phyloP scores from a whole-genome alignment of 2,797 vertebrate species.

The Pipistrellus pygmaeus region DNA sequence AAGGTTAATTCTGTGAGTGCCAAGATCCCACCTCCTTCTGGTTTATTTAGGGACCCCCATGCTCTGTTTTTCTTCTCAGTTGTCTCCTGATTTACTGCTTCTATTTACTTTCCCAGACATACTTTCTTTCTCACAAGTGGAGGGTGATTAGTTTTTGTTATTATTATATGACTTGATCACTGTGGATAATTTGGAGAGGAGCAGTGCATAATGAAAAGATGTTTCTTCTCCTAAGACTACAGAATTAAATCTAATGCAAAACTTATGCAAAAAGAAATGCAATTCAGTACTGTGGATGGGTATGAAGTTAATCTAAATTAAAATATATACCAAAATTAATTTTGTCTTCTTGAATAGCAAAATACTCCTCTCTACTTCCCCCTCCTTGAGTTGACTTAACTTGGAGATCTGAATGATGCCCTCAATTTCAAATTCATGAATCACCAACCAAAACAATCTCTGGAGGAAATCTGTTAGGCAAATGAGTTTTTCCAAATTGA shows the following conservation, averaged over 20 bases:
- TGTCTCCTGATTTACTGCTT: slow-evolving; percentile 80
- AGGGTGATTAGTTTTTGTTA: slow-evolving; percentile 79
- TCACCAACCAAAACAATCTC: slow-evolving; percentile 9
- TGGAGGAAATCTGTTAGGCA: slow-evolving; percentile 53
- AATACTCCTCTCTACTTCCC: slow-evolving; percentile 27
- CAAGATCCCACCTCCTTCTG: slow-evolving; percentile 36
- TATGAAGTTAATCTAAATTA: slow-evolving; percentile 75
- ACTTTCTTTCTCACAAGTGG: slow-evolving; percentile 73
- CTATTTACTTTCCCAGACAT: slow-evolving; percentile 76
- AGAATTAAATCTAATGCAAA: slow-evolving; percentile 72
- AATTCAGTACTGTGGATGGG: neutral
- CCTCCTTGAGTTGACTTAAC: neutral
- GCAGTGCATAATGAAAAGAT: slow-evolving; percentile 48
- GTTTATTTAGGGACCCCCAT: slow-evolving; percentile 47
- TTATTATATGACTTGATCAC: slow-evolving; percentile 71
- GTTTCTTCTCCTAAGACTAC: slow-evolving; percentile 61
- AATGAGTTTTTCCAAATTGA: slow-evolving; percentile 42
- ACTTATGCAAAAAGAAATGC: slow-evolving; percentile 67
- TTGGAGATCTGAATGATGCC: slow-evolving; percentile 7
- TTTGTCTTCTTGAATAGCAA: slow-evolving; percentile 61
- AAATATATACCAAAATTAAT: slow-evolving; percentile 59
- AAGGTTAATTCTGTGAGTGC: slow-evolving; percentile 70
- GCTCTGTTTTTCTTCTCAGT: slow-evolving; percentile 73
- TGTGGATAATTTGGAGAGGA: slow-evolving; percentile 39
- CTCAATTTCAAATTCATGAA: slow-evolving; percentile 41